Percentiles rank a stretch among this genome's conserved stretches.
Conservation (phyloP, 2,113 vertebrate genomes). For the Antechinus stuartii region DNA sequence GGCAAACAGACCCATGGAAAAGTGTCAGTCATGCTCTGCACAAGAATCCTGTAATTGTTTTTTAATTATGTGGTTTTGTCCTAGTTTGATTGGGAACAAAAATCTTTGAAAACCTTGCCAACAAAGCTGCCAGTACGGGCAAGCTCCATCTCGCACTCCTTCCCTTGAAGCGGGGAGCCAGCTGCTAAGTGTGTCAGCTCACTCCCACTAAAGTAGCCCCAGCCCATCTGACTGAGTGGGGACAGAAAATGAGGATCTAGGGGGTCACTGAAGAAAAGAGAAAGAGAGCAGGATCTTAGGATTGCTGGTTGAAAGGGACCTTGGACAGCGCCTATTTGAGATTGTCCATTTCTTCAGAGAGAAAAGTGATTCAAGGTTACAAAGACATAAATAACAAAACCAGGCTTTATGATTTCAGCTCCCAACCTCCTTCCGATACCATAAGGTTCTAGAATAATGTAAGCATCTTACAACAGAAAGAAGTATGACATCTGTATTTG, state of each 20-base stretch:
- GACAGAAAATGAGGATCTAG: neutral
- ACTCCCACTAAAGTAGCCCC: neutral
- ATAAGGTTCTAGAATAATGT: neutral
- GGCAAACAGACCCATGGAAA: neutral
- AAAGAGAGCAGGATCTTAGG: neutral
- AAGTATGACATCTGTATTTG: neutral
- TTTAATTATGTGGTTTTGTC: constrained; percentile 63
- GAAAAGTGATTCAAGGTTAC: neutral
- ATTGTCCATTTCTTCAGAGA: neutral
- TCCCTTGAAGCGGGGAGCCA: constrained; percentile 38
- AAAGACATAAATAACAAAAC: neutral
- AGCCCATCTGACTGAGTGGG: neutral
- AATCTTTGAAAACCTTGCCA: constrained; percentile 28
- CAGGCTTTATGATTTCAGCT: neutral
- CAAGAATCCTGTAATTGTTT: constrained; percentile 7
- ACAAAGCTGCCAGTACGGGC: constrained; percentile 44
- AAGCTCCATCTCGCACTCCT: neutral
- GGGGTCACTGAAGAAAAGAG: neutral
- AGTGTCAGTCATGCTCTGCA: neutral
- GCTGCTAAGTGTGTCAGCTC: constrained; percentile 5
- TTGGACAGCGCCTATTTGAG: neutral
- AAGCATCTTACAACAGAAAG: neutral
- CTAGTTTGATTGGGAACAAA: constrained; percentile 63
- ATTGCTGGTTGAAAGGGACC: neutral
- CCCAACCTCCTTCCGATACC: neutral